A percentile compares a stretch with the other conserved stretches of the same genome.
Evolutionary conservation across 1,140 invertebrate species (phyloP).

Genomic region (Idris sp.): DNA sequence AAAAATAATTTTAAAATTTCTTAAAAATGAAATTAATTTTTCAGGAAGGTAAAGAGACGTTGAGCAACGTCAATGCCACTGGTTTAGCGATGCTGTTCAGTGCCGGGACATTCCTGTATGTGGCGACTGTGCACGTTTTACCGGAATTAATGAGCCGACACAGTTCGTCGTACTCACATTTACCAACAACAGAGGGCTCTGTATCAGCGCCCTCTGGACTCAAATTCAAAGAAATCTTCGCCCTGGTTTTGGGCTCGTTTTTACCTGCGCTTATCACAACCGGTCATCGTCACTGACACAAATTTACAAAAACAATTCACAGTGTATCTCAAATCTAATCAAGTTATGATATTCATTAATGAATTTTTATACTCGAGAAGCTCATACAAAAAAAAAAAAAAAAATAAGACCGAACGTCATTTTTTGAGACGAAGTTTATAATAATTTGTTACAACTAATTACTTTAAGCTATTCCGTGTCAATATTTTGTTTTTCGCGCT

Average conservation of each 20-base stretch:
- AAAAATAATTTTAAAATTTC: too few relatives aligned
- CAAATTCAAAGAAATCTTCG: conserved; percentile 87
- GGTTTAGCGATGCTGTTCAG: conserved; percentile 99
- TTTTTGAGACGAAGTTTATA: too few relatives aligned
- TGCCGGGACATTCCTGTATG: conserved; percentile 98
- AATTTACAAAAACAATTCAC: too few relatives aligned
- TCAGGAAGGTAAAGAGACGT: conserved; percentile 82
- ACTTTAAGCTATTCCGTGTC: too few relatives aligned
- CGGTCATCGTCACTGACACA: conserved; percentile 94
- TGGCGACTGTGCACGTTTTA: conserved; percentile 98
- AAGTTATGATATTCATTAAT: too few relatives aligned
- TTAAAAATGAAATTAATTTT: too few relatives aligned
- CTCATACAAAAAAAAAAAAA: too few relatives aligned
- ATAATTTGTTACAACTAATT: too few relatives aligned
- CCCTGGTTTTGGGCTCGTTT: conserved; percentile 90
- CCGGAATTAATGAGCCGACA: conserved; percentile 89
- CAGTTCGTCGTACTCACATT: conserved; percentile 76
- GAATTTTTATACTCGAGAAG: too few relatives aligned
- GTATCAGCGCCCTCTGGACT: conserved; percentile 81
- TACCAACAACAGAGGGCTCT: conserved; percentile 76
- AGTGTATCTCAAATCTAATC: too few relatives aligned
- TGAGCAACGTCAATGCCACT: conserved; percentile 93
- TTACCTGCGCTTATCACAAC: conserved; percentile 92
- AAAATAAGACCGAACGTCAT: too few relatives aligned
- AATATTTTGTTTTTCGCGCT: too few relatives aligned